Base-by-base conservation (phyloP, 2,113 vertebrate genomes). In the western clawed frog (Xenopus tropicalis) region DNA sequence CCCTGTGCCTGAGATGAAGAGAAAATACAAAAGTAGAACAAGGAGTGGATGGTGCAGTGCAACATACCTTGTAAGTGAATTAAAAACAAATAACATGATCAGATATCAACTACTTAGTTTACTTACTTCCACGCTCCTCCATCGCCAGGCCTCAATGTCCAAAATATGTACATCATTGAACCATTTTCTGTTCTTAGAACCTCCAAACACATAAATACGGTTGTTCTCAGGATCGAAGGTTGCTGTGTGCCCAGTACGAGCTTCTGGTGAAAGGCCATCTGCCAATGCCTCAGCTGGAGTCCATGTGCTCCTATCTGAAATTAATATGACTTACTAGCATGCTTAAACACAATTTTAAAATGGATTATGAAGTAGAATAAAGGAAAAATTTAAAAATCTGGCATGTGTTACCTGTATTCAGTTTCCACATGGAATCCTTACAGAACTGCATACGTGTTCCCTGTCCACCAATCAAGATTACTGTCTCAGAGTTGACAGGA, bases 341-440 rank as follows among this genome's bases (percentile, higher is more conserved):
- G 29, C 2, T 29, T 37, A 37, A 37, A 37, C 29, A 37, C 6
- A 37, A 9, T 37, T 37, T 37, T 37, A 6, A 37, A 37, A 2
- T 1, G 2, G 10, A 8, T 37, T 37, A 37, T 1, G 14, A 48
- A 48, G 11, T 48, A 48, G 14, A 48, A 48, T 14, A 17, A 48
- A 48, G 4, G 14, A 48, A 48, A 48, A 48, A 48, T 3, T 12
- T 48, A 17, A 8, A 48, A 13, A 48, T 48, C 13, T 12, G 4
- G 29, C 2, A 3, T 54, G 14, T 37, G 5, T 23, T 66, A 90
- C 92, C 90, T 78, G 85, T 85, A 80, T 89, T 88, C 52, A 90
- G 87, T 79, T 90, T 91, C 90, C 90, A 92, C 83, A 91, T 85
- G 11, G 88, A 87, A 20, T 89, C 89, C 77, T 90, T 90, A 78